phyloP scores from a whole-genome alignment of 2,797 vertebrate species.

The Ceryle rudis region DNA sequence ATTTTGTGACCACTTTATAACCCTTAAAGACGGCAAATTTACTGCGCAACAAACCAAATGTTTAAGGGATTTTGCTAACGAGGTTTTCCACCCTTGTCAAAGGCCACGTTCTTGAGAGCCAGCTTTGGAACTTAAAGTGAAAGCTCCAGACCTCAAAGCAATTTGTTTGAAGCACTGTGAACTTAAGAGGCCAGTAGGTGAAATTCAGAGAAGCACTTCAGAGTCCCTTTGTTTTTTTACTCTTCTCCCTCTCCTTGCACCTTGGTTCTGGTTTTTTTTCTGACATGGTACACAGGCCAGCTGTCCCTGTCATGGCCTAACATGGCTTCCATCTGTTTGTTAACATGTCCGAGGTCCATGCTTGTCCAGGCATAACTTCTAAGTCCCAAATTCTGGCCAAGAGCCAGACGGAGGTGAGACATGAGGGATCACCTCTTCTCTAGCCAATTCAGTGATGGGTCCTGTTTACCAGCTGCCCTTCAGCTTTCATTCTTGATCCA shows the following conservation, averaged over 20 bases:
- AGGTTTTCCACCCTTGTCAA: slow-evolving; percentile 29
- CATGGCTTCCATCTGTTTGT: fast-evolving
- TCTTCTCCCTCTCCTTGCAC: fast-evolving
- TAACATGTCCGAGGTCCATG: fast-evolving
- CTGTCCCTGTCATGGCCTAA: no score
- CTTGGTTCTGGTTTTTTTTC: background rate
- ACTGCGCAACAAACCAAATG: slow-evolving; percentile 26
- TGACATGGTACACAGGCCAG: background rate
- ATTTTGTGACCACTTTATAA: slow-evolving; percentile 41
- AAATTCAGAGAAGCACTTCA: background rate
- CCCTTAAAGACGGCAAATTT: slow-evolving; percentile 44
- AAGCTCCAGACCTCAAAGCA: background rate
- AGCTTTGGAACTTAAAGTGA: background rate
- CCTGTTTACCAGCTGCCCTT: fast-evolving
- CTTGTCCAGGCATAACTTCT: background rate
- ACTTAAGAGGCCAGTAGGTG: background rate
- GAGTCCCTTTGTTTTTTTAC: background rate
- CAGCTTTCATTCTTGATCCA: background rate
- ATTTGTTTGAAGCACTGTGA: background rate
- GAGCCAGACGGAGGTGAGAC: fast-evolving
- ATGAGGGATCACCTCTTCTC: background rate
- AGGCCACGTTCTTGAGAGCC: background rate
- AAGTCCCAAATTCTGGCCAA: background rate
- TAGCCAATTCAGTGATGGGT: fast-evolving
- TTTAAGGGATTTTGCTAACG: slow-evolving; percentile 25